A percentile compares a stretch with the other conserved stretches of the same genome.
Conservation (phyloP, 2,797 vertebrate species). For the Onychomys leucogaster region DNA sequence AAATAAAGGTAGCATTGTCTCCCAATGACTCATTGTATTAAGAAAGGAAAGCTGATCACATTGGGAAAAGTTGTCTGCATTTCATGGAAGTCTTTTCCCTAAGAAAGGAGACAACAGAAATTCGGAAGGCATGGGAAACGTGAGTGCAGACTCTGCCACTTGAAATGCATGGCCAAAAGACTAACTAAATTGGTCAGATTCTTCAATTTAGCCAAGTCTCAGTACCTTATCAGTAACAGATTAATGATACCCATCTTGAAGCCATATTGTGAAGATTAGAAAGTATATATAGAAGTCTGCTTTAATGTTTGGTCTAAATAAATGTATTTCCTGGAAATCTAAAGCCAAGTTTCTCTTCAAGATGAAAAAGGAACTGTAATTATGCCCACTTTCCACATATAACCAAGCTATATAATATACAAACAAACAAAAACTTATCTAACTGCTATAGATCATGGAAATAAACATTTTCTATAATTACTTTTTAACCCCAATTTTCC, state of each 20-base stretch:
- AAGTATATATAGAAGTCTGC: conserved; percentile 26
- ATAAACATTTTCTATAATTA: conserved; percentile 64
- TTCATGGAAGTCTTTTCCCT: conserved; percentile 33
- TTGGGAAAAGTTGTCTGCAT: not conserved
- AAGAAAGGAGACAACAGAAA: not conserved
- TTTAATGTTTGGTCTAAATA: conserved; percentile 74
- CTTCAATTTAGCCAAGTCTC: not conserved
- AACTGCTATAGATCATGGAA: conserved; percentile 36
- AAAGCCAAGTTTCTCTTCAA: conserved; percentile 65
- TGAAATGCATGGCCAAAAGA: conserved; percentile 48
- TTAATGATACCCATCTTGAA: conserved; percentile 35
- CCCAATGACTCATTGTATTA: conserved; percentile 49
- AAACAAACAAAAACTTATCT: conserved; percentile 67
- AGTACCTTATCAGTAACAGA: conserved; percentile 33
- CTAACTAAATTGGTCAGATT: conserved; percentile 8
- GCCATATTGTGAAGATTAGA: conserved; percentile 57
- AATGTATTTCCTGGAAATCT: conserved; percentile 66
- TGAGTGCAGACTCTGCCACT: not conserved
- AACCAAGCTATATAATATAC: conserved; percentile 62
- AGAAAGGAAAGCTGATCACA: conserved; percentile 24
- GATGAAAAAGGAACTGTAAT: conserved; percentile 67
- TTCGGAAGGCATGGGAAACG: not conserved
- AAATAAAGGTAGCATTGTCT: conserved; percentile 46
- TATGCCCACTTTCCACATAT: conserved; percentile 39
- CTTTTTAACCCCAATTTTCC: conserved; percentile 61